Conservation (phyloP, 2,797 vertebrate genomes). For the Onychomys leucogaster region DNA sequence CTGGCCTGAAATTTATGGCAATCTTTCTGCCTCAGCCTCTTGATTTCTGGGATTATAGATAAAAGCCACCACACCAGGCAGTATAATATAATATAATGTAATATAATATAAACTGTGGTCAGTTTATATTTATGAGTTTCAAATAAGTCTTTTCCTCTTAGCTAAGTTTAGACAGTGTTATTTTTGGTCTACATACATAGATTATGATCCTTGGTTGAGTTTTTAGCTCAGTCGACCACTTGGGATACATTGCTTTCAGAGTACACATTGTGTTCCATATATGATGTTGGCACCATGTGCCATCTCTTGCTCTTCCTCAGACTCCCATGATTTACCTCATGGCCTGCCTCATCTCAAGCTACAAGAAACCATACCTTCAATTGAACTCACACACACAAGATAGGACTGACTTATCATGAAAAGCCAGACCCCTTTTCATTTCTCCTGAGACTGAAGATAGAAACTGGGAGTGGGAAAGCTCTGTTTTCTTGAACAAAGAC, state of each 20-base stretch:
- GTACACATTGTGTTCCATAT: fast-evolving
- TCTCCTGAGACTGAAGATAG: neutral
- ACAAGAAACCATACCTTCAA: neutral
- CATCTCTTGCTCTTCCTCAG: fast-evolving
- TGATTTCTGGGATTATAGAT: neutral
- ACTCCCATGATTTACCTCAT: neutral
- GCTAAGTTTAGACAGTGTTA: neutral
- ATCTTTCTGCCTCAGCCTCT: neutral
- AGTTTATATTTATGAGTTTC: neutral
- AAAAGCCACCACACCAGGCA: neutral
- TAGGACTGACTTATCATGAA: neutral
- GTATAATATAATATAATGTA: no score
- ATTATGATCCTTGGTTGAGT: neutral
- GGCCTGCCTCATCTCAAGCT: neutral
- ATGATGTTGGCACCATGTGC: fast-evolving
- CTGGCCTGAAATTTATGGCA: neutral
- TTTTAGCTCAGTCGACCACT: neutral
- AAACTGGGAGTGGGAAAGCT: neutral
- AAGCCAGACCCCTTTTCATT: neutral
- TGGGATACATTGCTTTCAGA: neutral
- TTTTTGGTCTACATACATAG: neutral
- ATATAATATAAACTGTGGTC: neutral
- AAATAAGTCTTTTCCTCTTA: neutral
- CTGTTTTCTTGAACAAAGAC: neutral
- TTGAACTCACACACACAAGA: fast-evolving